Base-by-base conservation (phyloP, 2,888 invertebrate species). In the Acleris literana region DNA sequence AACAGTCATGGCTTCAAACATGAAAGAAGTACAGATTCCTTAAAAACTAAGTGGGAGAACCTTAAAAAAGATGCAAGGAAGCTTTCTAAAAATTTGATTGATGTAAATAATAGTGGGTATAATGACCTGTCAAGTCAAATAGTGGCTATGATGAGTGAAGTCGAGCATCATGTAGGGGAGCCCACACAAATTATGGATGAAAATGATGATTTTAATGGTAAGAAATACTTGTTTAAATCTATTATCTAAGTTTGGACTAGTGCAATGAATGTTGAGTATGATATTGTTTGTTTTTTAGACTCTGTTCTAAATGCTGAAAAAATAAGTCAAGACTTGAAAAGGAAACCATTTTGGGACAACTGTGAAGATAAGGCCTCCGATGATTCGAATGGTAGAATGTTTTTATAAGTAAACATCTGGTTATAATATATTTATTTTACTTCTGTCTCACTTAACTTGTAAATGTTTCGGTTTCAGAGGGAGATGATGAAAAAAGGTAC, bases 21-120 rank as follows among this genome's bases (percentile, higher is more conserved):
- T 67, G 71, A 74, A 1, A 82, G 91, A 66, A 82, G 72, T 68
- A 65, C 72, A 17, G 86, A 88, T 48, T 77, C 75, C 44, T 75
- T 91, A 58, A 90, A 83, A 74, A 83, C 74, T 2, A 92, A 90
- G 74, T 91, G 88, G 89, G 85, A 86, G 5, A 92, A 92, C 70
- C 73, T 92, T 43, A 90, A 90, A 64, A 85, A 77, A 52, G 75
- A 76, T 22, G 84, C 82, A 9, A 81, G 81, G 46, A 86, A 79
- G 67, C 22, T 79, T 2, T 75, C 85, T 9, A 84, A 84, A 64
- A 87, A 86, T 72, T 63, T 85, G 65, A 72, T 84, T 55, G 81
- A 86, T 66, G 68, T 73, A 0, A 76, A 76, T 53, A 68, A 78
- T 48, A 71, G 69, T 65, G 80, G 84, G 6, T 68, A 74, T 63